Conservation (phyloP, 2,797 vertebrate species). For the Ceryle rudis region DNA sequence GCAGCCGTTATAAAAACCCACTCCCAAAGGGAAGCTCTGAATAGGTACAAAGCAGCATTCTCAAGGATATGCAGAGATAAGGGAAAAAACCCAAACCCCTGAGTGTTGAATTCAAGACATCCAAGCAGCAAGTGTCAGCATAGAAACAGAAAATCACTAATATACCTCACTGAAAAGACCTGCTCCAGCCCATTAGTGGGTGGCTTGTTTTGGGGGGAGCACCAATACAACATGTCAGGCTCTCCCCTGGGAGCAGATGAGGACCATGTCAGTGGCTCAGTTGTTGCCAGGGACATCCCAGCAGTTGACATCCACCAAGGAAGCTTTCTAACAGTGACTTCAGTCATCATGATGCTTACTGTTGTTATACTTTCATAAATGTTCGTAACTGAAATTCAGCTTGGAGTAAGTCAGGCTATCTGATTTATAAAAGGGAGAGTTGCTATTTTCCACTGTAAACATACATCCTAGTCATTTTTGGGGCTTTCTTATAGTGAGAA, state of each 20-base stretch:
- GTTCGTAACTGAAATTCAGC: background rate
- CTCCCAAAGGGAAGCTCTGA: background rate
- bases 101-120: background rate
- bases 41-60: background rate
- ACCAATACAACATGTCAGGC: background rate
- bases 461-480: background rate
- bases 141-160: slow-evolving; percentile 16
- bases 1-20: background rate
- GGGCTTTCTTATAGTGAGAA: background rate
- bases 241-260: background rate
- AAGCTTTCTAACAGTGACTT: background rate
- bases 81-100: background rate
- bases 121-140: background rate
- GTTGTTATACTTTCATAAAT: background rate
- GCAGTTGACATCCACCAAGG: background rate
- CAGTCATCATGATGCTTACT: background rate
- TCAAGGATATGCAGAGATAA: background rate
- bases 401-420: background rate
- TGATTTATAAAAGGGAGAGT: background rate
- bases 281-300: background rate
- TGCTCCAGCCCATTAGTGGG: background rate
- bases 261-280: fast-evolving
- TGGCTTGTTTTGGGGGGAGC: background rate
- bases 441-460: background rate
- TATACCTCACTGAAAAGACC: background rate